Percentiles rank a stretch among this genome's conserved stretches.
These are phyloP conservation scores for Oppia nitens DNA, from an alignment of 1,140 invertebrate genomes.

Conservation along the genomic window DNA sequence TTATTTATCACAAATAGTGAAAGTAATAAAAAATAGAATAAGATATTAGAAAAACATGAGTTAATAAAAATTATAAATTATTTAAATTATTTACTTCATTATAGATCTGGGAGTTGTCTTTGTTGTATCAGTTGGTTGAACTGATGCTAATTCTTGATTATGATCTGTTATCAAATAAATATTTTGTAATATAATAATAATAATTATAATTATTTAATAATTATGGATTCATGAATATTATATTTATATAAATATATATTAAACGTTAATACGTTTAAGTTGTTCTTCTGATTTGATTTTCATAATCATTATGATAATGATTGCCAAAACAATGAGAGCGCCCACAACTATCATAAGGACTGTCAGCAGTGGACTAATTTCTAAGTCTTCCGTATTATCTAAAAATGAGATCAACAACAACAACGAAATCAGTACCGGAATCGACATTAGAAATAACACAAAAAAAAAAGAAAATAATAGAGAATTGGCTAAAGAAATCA, in stretches of 20 bases:
- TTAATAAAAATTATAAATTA: neutral
- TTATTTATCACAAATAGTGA: too few species aligned
- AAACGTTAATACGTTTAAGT: neutral
- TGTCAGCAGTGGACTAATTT: constrained; percentile 14
- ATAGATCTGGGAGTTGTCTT: neutral
- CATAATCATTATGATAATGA: constrained; percentile 18
- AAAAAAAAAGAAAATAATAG: too few species aligned
- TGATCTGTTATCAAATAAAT: neutral
- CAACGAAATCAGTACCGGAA: too few species aligned
- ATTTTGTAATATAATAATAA: neutral
- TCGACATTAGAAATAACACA: too few species aligned
- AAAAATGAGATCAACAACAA: neutral
- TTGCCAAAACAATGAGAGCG: constrained; percentile 16
- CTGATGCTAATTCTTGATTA: neutral
- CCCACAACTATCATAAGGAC: constrained; percentile 17
- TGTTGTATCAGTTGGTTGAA: neutral
- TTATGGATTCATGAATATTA: too few species aligned
- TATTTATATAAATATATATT: too few species aligned
- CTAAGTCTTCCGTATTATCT: constrained; percentile 8
- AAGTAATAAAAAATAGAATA: too few species aligned
- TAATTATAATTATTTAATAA: too few species aligned
- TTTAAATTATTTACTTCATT: neutral
- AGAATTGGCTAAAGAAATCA: too few species aligned
- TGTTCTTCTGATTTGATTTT: constrained; percentile 9
- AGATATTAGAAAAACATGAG: too few species aligned